Evolutionary conservation across 2,113 vertebrate species (phyloP), one percentile per base, ranked within the genome.

Genomic region (Chamaea fasciata): DNA sequence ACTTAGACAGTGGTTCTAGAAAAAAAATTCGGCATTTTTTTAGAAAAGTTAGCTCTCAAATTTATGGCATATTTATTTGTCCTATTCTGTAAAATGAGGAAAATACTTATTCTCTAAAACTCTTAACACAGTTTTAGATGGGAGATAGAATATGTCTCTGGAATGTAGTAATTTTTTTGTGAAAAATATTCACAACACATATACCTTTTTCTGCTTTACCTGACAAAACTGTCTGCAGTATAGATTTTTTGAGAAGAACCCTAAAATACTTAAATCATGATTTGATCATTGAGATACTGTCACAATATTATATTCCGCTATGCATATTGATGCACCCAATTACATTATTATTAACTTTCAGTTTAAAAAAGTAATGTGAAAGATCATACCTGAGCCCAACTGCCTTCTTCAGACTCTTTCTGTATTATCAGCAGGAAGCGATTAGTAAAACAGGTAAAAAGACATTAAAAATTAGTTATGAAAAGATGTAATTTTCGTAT

Each of bases 321-420:
- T 24, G 7, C 6, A 37, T 50, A 52, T 0, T n/a, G 39, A 79
- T 46, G 15, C 9, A 24, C 11, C 13, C 59, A 81, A 39, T 69
- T 35, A 37, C 9, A 26, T 59, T 77, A 64, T 37, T 75, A 35
- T 70, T 78, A 86, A 49, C 6, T 37, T 82, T 86, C 28, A 2
- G 1, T 71, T 80, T 1, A 27, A 77, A 77, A 83, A 52, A 67
- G 9, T 16, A 18, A 67, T 9, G 18, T 60, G 53, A 95, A 94
- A 92, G 50, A 64, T 96, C 97, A 96, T 98, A 99, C 99, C 99
- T 99, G 99, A 71, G 99, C 99, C 99, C 99, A 99, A 93, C 99
- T 99, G 71, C 99, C 99, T 97, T 99, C 99, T 96, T 99, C 99
- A 95, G 99, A 99, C 68, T 99, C 98, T 86, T 99, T 99, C 99